These are phyloP conservation scores for Anaspis maculata DNA, from an alignment of 2,888 invertebrate species.

Conservation along the genomic window DNA sequence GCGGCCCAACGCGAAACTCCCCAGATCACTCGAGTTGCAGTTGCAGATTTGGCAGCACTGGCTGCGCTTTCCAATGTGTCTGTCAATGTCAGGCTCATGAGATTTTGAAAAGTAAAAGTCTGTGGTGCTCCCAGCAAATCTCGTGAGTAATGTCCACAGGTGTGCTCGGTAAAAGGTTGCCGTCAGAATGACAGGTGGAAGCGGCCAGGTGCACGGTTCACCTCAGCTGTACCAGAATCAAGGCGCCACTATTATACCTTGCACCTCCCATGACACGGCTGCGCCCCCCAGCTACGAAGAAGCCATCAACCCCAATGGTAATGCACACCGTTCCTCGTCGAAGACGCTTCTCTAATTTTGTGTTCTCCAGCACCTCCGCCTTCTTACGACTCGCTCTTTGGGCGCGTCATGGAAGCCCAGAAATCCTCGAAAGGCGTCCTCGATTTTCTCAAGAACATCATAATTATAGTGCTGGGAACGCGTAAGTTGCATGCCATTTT, in stretches of 20 bases:
- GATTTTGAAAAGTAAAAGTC: too few species aligned
- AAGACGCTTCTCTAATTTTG: too few species aligned
- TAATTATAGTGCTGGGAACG: conserved; percentile 53
- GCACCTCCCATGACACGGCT: conserved; percentile 17
- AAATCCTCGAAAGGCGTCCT: conserved; percentile 51
- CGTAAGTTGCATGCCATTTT: conserved; percentile 50
- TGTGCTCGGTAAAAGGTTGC: too few species aligned
- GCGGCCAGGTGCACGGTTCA: conserved; percentile 15
- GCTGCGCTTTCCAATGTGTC: too few species aligned
- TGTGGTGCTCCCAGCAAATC: too few species aligned
- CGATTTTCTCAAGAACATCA: conserved; percentile 54
- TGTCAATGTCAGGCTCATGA: too few species aligned
- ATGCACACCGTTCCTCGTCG: conserved; percentile 12
- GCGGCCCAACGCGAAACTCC: too few species aligned
- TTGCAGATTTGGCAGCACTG: too few species aligned
- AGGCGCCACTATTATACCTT: conserved; percentile 19
- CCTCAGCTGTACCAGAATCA: conserved; percentile 24
- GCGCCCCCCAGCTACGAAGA: conserved; percentile 57
- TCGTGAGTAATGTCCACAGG: too few species aligned
- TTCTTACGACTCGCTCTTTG: conserved; percentile 59
- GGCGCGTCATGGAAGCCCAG: conserved; percentile 53
- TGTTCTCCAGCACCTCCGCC: conserved; percentile 54
- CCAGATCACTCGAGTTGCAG: too few species aligned
- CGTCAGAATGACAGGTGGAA: conserved; percentile 22
- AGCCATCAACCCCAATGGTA: conserved; percentile 54